Percentiles rank a stretch among this genome's conserved stretches.
Evolutionary conservation across 2,113 vertebrate genomes (phyloP).

Genomic region (Ploceus nigricollis): DNA sequence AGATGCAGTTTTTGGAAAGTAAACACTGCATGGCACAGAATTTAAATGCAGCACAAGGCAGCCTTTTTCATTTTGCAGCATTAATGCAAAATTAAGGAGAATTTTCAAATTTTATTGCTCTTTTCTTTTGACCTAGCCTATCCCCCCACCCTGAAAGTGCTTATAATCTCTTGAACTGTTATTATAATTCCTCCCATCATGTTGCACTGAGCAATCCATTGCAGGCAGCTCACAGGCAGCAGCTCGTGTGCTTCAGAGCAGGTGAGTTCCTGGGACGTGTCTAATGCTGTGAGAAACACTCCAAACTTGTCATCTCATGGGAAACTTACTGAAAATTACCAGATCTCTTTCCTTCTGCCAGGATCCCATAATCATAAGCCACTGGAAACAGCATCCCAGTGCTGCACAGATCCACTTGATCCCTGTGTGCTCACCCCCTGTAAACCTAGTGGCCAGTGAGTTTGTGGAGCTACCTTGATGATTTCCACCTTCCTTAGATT

Average conservation of each 20-base stretch:
- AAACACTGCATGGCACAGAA: not conserved
- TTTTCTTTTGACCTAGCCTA: not conserved
- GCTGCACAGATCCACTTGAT: not conserved
- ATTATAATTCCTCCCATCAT: not conserved
- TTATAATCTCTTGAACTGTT: not conserved
- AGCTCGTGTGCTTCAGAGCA: rapidly evolving
- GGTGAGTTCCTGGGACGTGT: not conserved
- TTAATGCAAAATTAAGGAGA: not conserved
- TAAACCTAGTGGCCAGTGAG: not conserved
- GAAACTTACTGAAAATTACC: not conserved
- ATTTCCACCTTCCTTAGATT: not conserved
- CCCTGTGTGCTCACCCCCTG: not conserved
- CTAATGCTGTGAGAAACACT: not conserved
- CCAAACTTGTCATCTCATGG: not conserved
- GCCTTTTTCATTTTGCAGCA: not conserved
- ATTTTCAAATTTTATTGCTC: not conserved
- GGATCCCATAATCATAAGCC: not conserved
- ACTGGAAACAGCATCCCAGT: not conserved
- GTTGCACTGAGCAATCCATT: not conserved
- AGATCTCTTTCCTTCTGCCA: not conserved
- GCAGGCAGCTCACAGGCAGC: not conserved
- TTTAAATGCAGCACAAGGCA: not conserved
- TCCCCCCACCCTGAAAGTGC: rapidly evolving
- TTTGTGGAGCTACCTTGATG: not conserved
- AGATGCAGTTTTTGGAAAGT: not conserved